Base-by-base conservation (phyloP, 2,797 vertebrate species). In the Manis crassicaudata region DNA sequence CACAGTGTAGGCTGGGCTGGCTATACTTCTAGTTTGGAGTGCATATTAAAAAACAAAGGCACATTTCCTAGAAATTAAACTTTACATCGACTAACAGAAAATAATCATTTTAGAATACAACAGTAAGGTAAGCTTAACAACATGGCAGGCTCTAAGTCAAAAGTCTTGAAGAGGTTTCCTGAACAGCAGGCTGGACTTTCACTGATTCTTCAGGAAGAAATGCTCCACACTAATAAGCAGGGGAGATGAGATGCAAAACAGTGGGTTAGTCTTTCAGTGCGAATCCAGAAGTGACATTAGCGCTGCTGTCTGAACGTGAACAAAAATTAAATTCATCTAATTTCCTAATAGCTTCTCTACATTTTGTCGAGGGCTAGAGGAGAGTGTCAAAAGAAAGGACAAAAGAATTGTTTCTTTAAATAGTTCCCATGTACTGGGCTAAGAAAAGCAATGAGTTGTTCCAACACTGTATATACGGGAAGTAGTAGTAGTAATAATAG, bases 31-130 rank as follows among this genome's bases (percentile, higher is more conserved):
- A 65, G 93, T 43, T 77, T 88, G 95, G 96, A 98, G 98, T 95
- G 92, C 46, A 70, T 52, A 73, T 95, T 63, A 89, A 86, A 88
- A 89, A 97, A 98, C 90, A 97, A 97, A 97, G 98, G 98, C 98
- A 98, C 92, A 35, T 92, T 96, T 96, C 83, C 79, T 93, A 95
- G 92, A 92, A 95, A 97, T 90, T 63, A 2, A 97, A 95, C 94
- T 98, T 84, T 97, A 97, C 63, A 29, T 35, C 92, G 97, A 73
- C 72, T 88, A 96, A 98, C 75, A 96, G 83, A 96, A 98, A 97
- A 16, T 76, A 94, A 32, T 96, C 46, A 95, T 94, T 97, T 97
- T 82, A 90, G 85, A 92, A 46, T 92, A 96, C 35, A 94, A 92
- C 93, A 96, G 95, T 58, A 97, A 11, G 92, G 29, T 10, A 76